Percentiles rank a stretch among this genome's conserved stretches.
These are phyloP conservation scores for Ceyx margarethae DNA, from an alignment of 2,113 vertebrate genomes.

Conservation along the genomic window DNA sequence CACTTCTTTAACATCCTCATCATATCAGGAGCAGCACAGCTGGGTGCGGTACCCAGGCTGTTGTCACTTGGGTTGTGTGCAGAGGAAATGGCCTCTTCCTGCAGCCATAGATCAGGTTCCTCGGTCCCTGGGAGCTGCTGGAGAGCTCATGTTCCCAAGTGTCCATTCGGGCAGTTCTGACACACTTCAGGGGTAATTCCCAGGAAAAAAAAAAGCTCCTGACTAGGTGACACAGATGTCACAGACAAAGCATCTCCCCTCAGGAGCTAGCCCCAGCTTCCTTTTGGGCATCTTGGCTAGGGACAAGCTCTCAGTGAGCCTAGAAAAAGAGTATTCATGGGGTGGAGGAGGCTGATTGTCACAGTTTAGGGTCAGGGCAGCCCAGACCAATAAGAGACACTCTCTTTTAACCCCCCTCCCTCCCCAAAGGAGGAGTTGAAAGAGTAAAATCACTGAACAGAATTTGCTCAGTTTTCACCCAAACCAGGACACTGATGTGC, in stretches of 20 bases:
- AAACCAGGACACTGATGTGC: neutral
- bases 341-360: rapidly evolving
- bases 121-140: neutral
- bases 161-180: neutral
- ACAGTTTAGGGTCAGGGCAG: no score
- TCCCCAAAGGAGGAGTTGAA: no score
- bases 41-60: slow-evolving; percentile 43
- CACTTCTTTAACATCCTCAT: slow-evolving; percentile 10
- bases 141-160: slow-evolving; percentile 6
- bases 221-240: neutral
- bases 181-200: neutral
- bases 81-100: slow-evolving; percentile 51
- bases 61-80: neutral
- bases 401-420: no score
- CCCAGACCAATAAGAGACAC: no score
- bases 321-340: neutral
- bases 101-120: slow-evolving; percentile 23
- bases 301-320: neutral
- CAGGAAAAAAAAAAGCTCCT: neutral
- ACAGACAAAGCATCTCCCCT: neutral
- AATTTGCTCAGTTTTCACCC: no score
- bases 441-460: no score
- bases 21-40: slow-evolving; percentile 40
- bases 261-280: neutral
- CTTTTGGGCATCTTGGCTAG: rapidly evolving